Conservation (phyloP, 2,888 invertebrate species). For the Aphrophora alni region DNA sequence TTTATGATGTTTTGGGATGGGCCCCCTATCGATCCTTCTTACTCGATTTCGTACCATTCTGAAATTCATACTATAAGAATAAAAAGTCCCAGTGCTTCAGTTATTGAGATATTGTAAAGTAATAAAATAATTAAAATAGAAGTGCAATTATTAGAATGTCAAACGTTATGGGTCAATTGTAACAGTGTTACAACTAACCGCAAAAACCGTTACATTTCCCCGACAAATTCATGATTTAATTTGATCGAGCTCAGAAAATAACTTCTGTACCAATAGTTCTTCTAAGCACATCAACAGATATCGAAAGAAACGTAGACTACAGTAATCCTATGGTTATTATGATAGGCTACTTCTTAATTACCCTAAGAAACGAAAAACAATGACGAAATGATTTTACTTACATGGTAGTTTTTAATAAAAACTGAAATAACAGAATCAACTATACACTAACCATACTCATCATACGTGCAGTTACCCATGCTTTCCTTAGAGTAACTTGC, state of each 20-base stretch:
- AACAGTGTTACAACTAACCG: no score
- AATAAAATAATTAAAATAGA: no score
- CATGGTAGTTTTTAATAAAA: not conserved
- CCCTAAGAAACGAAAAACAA: not conserved
- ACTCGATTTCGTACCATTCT: no score
- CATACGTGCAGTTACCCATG: not conserved
- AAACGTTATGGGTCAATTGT: no score
- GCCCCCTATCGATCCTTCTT: no score
- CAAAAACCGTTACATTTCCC: not conserved
- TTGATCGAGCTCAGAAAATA: not conserved
- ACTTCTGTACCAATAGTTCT: not conserved
- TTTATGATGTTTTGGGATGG: no score
- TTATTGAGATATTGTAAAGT: no score
- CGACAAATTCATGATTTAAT: not conserved
- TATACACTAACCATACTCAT: not conserved
- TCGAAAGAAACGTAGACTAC: slow-evolving; percentile 11
- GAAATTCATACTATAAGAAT: no score
- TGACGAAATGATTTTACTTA: not conserved
- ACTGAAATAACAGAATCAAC: not conserved
- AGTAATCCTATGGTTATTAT: not conserved
- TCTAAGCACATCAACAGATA: not conserved
- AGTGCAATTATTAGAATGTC: no score
- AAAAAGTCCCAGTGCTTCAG: no score
- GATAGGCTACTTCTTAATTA: not conserved
- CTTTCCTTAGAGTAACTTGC: no score